Base-by-base conservation (phyloP, 1,140 invertebrate genomes). In the Listronotus bonariensis region DNA sequence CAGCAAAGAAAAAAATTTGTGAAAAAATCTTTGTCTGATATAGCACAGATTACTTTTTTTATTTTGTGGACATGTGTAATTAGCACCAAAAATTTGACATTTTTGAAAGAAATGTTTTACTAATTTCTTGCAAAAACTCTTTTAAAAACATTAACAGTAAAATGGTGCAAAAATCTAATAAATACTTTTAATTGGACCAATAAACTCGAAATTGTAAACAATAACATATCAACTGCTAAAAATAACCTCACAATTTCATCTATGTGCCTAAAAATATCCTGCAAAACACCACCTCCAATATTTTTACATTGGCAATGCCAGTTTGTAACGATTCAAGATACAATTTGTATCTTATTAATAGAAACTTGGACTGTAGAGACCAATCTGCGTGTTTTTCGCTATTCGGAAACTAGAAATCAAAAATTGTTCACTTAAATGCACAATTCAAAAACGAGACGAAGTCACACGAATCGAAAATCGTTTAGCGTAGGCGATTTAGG, bases 231-330 rank as follows among this genome's bases (percentile, higher is more conserved):
- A n/a, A 51, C 20, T 5, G 6, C 51, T 53, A 53, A 53, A 53
- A 53, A 53, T 53, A 53, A 17, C 31, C 51, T 11, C 36, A 36
- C 32, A 14, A 53, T 53, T 36, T 31, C 3, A 20, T 18, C 18
- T 20, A 48, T 48, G 15, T 20, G 18, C 45, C 15, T 20, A 48
- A 48, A 48, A 48, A 18, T 20, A 48, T 12, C 18, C 9, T 10
- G 20, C 15, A 46, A 46, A 17, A 46, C 43, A 20, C 15, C 43
- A 46, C 12, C 40, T 40, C 0, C 36, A 12, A 53, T 9, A 42
- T 42, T 55, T 55, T 55, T 55, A 42, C 14, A n/a, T 41, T 55
- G 53, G 53, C 53, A 55, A 26, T 3, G n/a, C 32, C 18, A 40
- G 12, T 54, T 11, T 55, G 38, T 52, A 36, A 20, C 32, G 38